Percentiles rank a stretch among this genome's conserved stretches.
phyloP scores from a whole-genome alignment of 2,888 invertebrate species.

The Drosophila antonietae region DNA sequence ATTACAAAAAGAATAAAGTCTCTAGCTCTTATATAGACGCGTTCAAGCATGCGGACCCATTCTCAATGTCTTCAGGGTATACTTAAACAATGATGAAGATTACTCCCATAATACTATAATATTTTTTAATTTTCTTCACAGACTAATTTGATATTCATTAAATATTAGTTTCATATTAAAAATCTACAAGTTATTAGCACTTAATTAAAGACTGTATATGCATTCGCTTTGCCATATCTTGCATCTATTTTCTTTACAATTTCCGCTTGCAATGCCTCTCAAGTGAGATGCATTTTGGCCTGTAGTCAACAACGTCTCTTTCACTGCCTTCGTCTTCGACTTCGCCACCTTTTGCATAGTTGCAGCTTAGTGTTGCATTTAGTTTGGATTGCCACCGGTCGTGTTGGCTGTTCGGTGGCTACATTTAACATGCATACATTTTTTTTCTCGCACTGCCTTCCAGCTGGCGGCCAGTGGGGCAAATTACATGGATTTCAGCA shows the following conservation, averaged over 20 bases:
- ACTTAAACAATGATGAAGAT: not conserved
- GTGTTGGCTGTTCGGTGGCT: constrained; percentile 26
- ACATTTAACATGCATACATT: constrained; percentile 47
- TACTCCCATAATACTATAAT: not conserved
- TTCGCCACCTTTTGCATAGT: constrained; percentile 2
- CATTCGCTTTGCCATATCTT: not conserved
- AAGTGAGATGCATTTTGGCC: constrained; percentile 37
- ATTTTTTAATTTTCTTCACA: not conserved
- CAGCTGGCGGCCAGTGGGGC: constrained; percentile 46
- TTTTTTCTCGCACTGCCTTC: constrained; percentile 30
- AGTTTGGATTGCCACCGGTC: constrained; percentile 67
- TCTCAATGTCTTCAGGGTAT: too few species aligned
- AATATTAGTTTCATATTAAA: not conserved
- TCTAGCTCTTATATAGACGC: too few species aligned
- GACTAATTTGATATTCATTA: not conserved
- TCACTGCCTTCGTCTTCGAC: not conserved
- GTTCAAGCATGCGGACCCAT: too few species aligned
- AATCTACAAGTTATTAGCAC: not conserved
- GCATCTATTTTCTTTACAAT: constrained; percentile 10
- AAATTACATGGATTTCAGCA: constrained; percentile 64
- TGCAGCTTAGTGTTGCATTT: constrained; percentile 60
- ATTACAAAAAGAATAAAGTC: too few species aligned
- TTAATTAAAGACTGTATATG: constrained; percentile 1
- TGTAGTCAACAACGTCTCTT: constrained; percentile 2
- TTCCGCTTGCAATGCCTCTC: constrained; percentile 32